Evolutionary conservation across 2,113 vertebrate genomes (phyloP), one percentile per base, ranked within the genome.

Genomic region (Urocitellus parryii): DNA sequence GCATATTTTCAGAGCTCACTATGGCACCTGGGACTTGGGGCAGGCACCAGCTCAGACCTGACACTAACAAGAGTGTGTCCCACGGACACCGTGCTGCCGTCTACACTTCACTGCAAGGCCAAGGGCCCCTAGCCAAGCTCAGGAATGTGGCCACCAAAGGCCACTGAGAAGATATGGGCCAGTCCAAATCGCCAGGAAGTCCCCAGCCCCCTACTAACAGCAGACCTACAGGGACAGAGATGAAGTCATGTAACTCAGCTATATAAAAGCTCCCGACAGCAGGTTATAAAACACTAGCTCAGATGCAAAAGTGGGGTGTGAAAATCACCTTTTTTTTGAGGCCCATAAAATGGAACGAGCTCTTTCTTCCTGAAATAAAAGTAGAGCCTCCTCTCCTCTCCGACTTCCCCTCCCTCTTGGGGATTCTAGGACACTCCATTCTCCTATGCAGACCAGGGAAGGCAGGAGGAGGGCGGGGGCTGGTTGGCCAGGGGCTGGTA

Each of bases 81-180:
- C 13, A 0, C 5, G 0, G 0, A 29, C 77, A 25, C 51, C 1
- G 4, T 4, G 29, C n/a, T 7, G 3, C 32, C 9, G 7, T 13
- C 51, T 65, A 58, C 29, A 0, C 17, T 5, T 34, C 61, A 79
- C 68, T 7, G 14, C 63, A 72, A 72, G 39, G 65, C 34, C 25
- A 6, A 78, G 58, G 37, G 37, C 32, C 14, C 27, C 72, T 13
- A 13, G 42, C 51, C 42, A 6, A 22, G 32, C 8, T 34, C 16
- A 77, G 2, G 7, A 65, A 34, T 17, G 37, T 1, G 37, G 74
- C 4, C 51, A 37, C 39, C 27, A 37, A 67, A 56, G 29, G 32
- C 17, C 18, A 5, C 11, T 9, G 4, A 61, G n/a, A 63, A 39
- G 81, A 70, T 22, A 18, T 65, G 83, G 20, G 34, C 20, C 72